These are phyloP conservation scores for Neuroterus valhalla DNA, from an alignment of 1,140 invertebrate genomes.

Conservation along the genomic window DNA sequence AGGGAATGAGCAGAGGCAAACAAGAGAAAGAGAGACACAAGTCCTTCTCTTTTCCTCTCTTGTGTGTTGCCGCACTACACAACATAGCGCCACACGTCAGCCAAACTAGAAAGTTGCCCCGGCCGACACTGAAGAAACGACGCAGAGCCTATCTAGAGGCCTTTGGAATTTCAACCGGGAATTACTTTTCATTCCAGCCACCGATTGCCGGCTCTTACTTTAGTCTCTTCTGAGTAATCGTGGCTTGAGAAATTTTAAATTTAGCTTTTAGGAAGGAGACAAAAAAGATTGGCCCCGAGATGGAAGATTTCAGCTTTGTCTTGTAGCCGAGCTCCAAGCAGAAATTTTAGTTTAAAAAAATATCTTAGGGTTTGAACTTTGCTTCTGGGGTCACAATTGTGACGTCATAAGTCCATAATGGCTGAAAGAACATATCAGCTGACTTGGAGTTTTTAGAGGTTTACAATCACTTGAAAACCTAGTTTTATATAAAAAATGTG, in stretches of 20 bases:
- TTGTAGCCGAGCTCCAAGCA: too few species aligned
- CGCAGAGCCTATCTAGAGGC: constrained; percentile 57
- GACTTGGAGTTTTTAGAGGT: too few species aligned
- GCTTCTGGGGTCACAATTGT: too few species aligned
- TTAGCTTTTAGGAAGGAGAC: too few species aligned
- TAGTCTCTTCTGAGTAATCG: neutral
- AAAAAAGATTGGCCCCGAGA: too few species aligned
- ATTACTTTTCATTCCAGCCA: constrained; percentile 43
- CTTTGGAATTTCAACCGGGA: constrained; percentile 72
- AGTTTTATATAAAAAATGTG: too few species aligned
- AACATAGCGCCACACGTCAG: constrained; percentile 62
- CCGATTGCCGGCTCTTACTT: neutral
- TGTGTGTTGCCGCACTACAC: constrained; percentile 39
- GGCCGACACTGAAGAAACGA: constrained; percentile 67
- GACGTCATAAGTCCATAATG: too few species aligned
- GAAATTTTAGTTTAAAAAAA: too few species aligned
- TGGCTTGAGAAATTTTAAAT: neutral
- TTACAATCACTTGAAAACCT: too few species aligned
- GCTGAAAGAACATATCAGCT: too few species aligned
- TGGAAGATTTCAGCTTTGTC: too few species aligned
- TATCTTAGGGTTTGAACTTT: too few species aligned
- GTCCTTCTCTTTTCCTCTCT: constrained; percentile 25
- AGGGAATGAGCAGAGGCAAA: constrained; percentile 37
- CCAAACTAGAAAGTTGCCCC: constrained; percentile 75
- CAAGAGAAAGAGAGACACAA: constrained; percentile 18